A percentile compares a stretch with the other conserved stretches of the same genome.
phyloP scores from a whole-genome alignment of 2,888 invertebrate genomes.

The Aleiodes alternator region DNA sequence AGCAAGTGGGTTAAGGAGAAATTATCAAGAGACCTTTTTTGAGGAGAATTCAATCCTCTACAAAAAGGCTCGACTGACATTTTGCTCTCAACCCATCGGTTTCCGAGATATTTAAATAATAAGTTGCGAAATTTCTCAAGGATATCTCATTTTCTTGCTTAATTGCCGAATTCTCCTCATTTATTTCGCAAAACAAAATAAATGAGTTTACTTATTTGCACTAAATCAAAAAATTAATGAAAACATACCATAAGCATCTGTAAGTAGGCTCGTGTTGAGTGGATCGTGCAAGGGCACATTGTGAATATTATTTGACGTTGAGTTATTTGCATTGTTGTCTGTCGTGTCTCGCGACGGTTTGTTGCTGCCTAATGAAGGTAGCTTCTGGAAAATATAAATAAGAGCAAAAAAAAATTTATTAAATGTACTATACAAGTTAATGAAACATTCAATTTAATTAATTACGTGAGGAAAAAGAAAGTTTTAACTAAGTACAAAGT shows the following conservation, averaged over 20 bases:
- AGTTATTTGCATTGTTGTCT: slow-evolving; percentile 72
- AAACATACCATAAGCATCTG: slow-evolving; percentile 65
- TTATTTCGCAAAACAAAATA: not conserved
- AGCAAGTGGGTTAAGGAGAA: too few species aligned
- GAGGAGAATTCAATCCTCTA: too few species aligned
- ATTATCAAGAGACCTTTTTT: too few species aligned
- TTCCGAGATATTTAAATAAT: not conserved
- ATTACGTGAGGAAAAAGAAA: not conserved
- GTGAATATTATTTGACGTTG: slow-evolving; percentile 71
- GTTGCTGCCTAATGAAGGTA: slow-evolving; percentile 69
- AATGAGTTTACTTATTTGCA: not conserved
- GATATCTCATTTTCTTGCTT: not conserved
- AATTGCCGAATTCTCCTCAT: not conserved
- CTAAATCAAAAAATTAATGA: not conserved
- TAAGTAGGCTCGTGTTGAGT: slow-evolving; percentile 66
- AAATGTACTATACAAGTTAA: not conserved
- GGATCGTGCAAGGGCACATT: slow-evolving; percentile 70
- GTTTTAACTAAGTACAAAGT: not conserved
- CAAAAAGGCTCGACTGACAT: too few species aligned
- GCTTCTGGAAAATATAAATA: slow-evolving; percentile 61
- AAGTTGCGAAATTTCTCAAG: not conserved
- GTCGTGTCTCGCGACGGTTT: slow-evolving; percentile 71
- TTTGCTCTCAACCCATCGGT: too few species aligned
- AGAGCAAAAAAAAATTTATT: slow-evolving; percentile 34
- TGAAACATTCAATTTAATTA: slow-evolving; percentile 10